Conservation (phyloP, 1,140 invertebrate species). For the Drosophila sulfurigaster region DNA sequence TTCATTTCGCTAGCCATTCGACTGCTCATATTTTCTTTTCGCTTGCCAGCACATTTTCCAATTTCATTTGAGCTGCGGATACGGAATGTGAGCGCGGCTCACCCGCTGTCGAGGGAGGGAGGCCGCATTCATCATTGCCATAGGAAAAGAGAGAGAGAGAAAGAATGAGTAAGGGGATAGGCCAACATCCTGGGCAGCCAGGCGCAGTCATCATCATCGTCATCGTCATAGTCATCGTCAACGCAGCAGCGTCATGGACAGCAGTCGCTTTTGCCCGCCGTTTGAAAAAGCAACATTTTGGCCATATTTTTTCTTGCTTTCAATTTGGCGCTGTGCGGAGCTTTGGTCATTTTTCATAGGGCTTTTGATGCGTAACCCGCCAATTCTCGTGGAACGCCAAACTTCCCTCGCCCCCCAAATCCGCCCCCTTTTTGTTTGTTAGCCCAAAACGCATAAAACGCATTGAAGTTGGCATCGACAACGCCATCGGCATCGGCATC, state of each 20-base stretch:
- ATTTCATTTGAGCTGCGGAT: constrained; percentile 79
- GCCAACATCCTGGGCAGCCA: constrained; percentile 51
- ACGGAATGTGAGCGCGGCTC: constrained; percentile 68
- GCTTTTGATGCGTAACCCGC: constrained; percentile 79
- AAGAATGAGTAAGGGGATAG: not conserved
- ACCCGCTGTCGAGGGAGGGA: constrained; percentile 20
- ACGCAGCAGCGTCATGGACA: constrained; percentile 27
- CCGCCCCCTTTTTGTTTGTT: not conserved
- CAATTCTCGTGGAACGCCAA: constrained; percentile 30
- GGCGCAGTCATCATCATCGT: constrained; percentile 39
- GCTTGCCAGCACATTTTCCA: constrained; percentile 77
- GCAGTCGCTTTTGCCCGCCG: constrained; percentile 58
- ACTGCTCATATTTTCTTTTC: constrained; percentile 74
- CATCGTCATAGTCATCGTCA: constrained; percentile 34
- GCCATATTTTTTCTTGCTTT: constrained; percentile 81
- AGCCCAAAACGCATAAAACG: constrained; percentile 68
- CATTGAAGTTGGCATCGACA: constrained; percentile 46
- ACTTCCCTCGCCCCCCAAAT: not conserved
- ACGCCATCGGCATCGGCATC: constrained; percentile 2
- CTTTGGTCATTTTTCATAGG: constrained; percentile 82
- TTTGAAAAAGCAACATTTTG: constrained; percentile 83
- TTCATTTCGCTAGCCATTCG: constrained; percentile 67
- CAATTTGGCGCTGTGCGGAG: constrained; percentile 71
- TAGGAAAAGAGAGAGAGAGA: constrained; percentile 6
- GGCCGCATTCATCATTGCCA: constrained; percentile 75